Evolutionary conservation across 2,113 vertebrate genomes (phyloP).

Genomic region (Cebidichthys violaceus): DNA sequence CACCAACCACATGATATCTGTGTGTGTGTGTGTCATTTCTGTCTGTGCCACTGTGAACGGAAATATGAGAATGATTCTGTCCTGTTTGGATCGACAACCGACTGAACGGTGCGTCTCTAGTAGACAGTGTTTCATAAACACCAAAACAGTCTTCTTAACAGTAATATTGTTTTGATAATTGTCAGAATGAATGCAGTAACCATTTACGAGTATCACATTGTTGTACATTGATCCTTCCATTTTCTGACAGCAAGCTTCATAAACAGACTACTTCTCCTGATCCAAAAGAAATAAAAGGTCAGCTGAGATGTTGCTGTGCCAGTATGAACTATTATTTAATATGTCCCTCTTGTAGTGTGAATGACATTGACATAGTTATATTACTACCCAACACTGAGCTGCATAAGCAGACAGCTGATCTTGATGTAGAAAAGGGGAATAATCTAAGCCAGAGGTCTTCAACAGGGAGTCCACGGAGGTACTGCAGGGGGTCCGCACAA

Average conservation of each 20-base stretch:
- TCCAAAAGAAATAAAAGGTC: not conserved
- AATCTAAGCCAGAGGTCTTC: too few relatives aligned
- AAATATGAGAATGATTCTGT: too few relatives aligned
- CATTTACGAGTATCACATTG: not conserved
- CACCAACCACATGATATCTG: too few relatives aligned
- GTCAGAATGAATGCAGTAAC: not conserved
- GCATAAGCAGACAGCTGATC: not conserved
- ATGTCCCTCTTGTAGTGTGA: not conserved
- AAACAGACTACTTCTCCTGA: not conserved
- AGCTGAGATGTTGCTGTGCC: not conserved
- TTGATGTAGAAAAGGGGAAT: not conserved
- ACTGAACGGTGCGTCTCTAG: not conserved
- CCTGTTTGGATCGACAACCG: too few relatives aligned
- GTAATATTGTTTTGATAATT: not conserved
- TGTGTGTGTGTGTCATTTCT: too few relatives aligned
- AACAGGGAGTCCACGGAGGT: too few relatives aligned
- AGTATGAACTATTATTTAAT: not conserved
- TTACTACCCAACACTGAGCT: not conserved
- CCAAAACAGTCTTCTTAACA: not conserved
- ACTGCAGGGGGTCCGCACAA: too few relatives aligned
- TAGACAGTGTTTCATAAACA: not conserved
- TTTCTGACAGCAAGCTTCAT: not conserved
- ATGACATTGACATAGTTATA: not conserved
- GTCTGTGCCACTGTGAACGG: too few relatives aligned
- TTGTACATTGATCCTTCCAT: not conserved